phyloP scores from a whole-genome alignment of 2,888 invertebrate species.

The Cheilosia impressa region DNA sequence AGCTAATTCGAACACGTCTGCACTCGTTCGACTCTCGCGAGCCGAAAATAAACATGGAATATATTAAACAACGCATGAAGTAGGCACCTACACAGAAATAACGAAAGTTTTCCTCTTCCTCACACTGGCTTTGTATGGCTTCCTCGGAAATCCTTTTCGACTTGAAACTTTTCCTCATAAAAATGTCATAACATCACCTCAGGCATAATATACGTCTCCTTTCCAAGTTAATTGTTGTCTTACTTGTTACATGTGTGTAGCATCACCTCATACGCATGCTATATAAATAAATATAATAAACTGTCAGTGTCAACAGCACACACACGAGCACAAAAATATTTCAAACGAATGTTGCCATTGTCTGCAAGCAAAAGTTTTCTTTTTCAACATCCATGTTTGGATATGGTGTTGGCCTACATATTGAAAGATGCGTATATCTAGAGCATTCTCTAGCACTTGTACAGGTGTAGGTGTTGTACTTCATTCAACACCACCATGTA shows the following conservation, averaged over 20 bases:
- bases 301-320: not conserved
- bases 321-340: not conserved
- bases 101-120: not conserved
- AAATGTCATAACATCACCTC: constrained; percentile 69
- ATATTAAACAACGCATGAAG: constrained; percentile 4
- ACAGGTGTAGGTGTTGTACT: constrained; percentile 12
- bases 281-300: not conserved
- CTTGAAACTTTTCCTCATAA: constrained; percentile 65
- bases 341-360: constrained; percentile 23
- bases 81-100: constrained; percentile 4
- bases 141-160: constrained; percentile 44
- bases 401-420: constrained; percentile 31
- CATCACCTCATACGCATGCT: constrained; percentile 1
- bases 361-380: constrained; percentile 22
- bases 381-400: constrained; percentile 11
- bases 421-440: constrained; percentile 15
- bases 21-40: too few species aligned
- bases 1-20: too few species aligned
- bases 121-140: not conserved
- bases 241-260: constrained; percentile 48
- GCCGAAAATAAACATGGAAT: constrained; percentile 1
- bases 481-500: not conserved
- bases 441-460: constrained; percentile 1
- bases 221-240: constrained; percentile 63
- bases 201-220: constrained; percentile 47